Conservation (phyloP, 2,797 vertebrate genomes). For the Vultur gryphus region DNA sequence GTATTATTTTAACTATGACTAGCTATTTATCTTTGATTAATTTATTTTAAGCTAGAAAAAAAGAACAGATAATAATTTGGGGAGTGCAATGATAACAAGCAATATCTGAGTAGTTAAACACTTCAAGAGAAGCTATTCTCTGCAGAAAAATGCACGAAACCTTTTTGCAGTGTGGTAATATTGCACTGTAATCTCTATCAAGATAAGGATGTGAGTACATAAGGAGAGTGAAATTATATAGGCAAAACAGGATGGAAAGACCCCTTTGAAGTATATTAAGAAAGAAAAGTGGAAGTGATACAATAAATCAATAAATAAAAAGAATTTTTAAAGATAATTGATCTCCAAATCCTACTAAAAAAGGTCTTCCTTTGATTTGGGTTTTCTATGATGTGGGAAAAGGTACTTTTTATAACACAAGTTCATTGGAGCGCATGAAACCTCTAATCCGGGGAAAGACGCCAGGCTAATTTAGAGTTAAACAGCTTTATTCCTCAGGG, state of each 20-base stretch:
- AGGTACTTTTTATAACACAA: not conserved
- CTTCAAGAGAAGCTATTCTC: not conserved
- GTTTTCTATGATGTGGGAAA: not conserved
- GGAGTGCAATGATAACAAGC: not conserved
- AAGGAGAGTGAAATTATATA: not conserved
- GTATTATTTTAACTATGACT: not conserved
- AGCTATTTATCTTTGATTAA: not conserved
- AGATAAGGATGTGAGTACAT: not conserved
- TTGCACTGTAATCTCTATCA: not conserved
- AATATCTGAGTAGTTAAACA: not conserved
- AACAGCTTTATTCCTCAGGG: not conserved
- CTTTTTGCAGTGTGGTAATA: not conserved
- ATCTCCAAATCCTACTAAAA: not conserved
- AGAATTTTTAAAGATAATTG: not conserved
- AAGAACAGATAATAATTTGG: not conserved
- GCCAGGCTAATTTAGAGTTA: accelerated
- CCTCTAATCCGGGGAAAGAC: not conserved
- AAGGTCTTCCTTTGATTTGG: not conserved
- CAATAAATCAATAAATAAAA: not conserved
- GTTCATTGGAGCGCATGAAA: not conserved
- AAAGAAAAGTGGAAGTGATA: not conserved
- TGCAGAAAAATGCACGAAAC: not conserved
- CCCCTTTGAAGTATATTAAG: not conserved
- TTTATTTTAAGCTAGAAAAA: not conserved
- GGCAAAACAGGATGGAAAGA: not conserved